Evolutionary conservation across 2,888 invertebrate species (phyloP), one percentile per base, ranked within the genome.

Genomic region (Caenorhabditis afra): DNA sequence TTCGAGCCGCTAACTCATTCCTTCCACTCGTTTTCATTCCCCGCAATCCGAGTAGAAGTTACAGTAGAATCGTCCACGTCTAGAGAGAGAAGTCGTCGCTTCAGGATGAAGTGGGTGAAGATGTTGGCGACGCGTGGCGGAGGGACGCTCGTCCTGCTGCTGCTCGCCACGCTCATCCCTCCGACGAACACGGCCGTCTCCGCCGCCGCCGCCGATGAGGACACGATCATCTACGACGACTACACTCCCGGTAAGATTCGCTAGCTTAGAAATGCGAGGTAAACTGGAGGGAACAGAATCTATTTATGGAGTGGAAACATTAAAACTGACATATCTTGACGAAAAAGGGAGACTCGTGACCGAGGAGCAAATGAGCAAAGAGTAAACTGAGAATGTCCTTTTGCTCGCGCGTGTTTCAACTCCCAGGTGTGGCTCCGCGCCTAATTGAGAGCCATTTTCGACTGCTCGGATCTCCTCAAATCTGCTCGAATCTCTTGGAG

Each of bases 111-210:
- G 29, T 29, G 29, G 44, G 58, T 64, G 58, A 58, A 44, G 39
- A 18, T 64, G 58, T 23, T 73, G 47, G 58, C 73, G 73, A 73
- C 62, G 58, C 73, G 73, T 73, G 73, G 73, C 64, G 73, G 64
- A 57, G 14, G 64, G 44, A 64, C 29, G 29, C 29, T 65, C 14
- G 18, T 50, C n/a, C 50, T 73, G 20, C 55, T 73, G 58, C 64
- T 73, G 1, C 23, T 73, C 23, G 73, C 64, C 22, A 57, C 73
- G 10, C 29, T 73, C 22, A 57, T 58, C 14, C 57, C 64, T 11
- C 73, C 73, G 35, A 47, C 64, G 18, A 73, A 73, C 12, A 64
- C 58, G 16, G 41, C 18, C 23, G 61, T 58, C 12, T 41, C 41
- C 29, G 7, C 4, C 29, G 7, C 29, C 29, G 7, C 4, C 29